Conservation (phyloP, 2,888 invertebrate species). For the Amphipoea lucens region DNA sequence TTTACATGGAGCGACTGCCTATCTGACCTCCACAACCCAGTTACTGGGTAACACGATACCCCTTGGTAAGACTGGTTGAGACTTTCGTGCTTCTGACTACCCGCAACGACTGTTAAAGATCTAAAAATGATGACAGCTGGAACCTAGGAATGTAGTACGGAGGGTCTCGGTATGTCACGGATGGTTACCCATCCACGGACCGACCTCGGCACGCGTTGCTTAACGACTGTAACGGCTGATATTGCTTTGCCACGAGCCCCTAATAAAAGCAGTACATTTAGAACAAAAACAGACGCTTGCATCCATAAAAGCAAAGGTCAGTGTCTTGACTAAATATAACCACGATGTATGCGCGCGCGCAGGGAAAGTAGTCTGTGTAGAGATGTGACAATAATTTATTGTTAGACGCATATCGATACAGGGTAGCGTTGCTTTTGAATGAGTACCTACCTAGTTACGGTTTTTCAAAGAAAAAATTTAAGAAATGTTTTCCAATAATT, state of each 20-base stretch:
- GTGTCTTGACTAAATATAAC: slow-evolving; percentile 66
- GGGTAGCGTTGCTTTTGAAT: background rate
- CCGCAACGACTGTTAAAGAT: background rate
- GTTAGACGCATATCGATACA: slow-evolving; percentile 38
- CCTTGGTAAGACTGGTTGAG: background rate
- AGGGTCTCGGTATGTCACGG: background rate
- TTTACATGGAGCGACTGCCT: background rate
- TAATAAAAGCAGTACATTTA: slow-evolving; percentile 27
- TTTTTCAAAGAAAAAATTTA: background rate
- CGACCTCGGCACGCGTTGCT: background rate
- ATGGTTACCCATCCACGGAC: background rate
- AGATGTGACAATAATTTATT: slow-evolving; percentile 38
- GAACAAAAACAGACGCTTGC: slow-evolving; percentile 22
- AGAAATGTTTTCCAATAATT: background rate
- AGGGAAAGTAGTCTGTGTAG: slow-evolving; percentile 42
- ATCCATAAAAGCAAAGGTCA: slow-evolving; percentile 61
- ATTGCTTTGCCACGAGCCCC: background rate
- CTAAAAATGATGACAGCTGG: background rate
- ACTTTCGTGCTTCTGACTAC: background rate
- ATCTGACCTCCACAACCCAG: background rate
- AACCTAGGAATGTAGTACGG: background rate
- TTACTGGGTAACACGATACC: background rate
- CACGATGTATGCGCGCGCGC: slow-evolving; percentile 15
- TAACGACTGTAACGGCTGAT: background rate
- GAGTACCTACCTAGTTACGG: background rate